Conservation (phyloP, 2,797 vertebrate species). For the Natrix natrix region DNA sequence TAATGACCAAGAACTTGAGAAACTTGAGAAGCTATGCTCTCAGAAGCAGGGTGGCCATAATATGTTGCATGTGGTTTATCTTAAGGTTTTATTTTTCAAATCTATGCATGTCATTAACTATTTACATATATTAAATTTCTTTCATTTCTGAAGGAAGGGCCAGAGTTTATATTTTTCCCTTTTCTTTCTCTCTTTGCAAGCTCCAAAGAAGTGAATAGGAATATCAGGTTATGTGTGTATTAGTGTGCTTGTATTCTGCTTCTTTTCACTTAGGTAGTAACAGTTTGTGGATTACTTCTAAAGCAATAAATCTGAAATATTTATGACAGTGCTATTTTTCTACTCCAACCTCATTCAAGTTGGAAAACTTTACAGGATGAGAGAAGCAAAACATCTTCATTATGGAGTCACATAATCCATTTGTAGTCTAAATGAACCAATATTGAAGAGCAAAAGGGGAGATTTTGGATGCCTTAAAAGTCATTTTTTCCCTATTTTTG, state of each 20-base stretch:
- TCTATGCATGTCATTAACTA: conserved; percentile 15
- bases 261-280: conserved; percentile 23
- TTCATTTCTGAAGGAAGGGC: conserved; percentile 15
- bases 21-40: not conserved
- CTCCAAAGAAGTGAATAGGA: not conserved
- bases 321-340: conserved; percentile 44
- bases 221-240: not conserved
- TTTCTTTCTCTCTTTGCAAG: not conserved
- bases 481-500: conserved; percentile 45
- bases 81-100: not conserved
- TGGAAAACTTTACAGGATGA: conserved; percentile 41
- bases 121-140: not conserved
- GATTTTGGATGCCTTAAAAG: conserved; percentile 43
- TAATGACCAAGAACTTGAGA: not conserved
- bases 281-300: conserved; percentile 25
- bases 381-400: conserved; percentile 53
- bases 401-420: conserved; percentile 30
- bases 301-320: conserved; percentile 43
- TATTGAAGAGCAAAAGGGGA: conserved; percentile 32
- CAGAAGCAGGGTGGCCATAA: not conserved
- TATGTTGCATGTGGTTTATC: not conserved
- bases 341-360: conserved; percentile 37
- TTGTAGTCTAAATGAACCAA: conserved; percentile 56
- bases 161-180: conserved; percentile 1
- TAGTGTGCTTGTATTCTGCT: not conserved